A percentile compares a stretch with the other conserved stretches of the same genome.
phyloP scores from a whole-genome alignment of 2,888 invertebrate species.

The Brachypterus glaber region DNA sequence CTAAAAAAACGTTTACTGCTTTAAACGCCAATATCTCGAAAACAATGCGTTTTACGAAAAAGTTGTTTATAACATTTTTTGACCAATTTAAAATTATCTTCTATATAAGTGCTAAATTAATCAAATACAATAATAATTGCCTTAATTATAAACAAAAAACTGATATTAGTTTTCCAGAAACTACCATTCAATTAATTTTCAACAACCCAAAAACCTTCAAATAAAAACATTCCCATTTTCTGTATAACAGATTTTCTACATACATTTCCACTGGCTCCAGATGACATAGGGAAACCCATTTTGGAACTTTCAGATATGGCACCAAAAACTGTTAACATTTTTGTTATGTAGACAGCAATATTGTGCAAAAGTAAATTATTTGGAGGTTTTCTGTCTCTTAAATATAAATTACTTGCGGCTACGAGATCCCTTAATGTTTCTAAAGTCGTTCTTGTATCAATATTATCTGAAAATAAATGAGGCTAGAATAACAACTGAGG shows the following conservation, averaged over 20 bases:
- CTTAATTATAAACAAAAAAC: slow-evolving; percentile 4
- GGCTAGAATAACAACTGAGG: too few species aligned
- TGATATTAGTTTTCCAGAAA: too few species aligned
- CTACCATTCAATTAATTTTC: too few species aligned
- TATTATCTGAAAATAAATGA: slow-evolving; percentile 57
- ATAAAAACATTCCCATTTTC: neutral
- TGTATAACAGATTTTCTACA: too few species aligned
- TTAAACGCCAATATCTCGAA: too few species aligned
- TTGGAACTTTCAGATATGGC: slow-evolving; percentile 55
- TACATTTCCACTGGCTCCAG: slow-evolving; percentile 36
- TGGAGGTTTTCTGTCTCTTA: slow-evolving; percentile 51
- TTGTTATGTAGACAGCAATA: slow-evolving; percentile 77
- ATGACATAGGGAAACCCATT: slow-evolving; percentile 63
- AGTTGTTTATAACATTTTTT: too few species aligned
- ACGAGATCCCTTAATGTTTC: slow-evolving; percentile 80
- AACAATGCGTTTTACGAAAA: too few species aligned
- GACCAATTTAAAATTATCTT: too few species aligned
- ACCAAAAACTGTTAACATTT: slow-evolving; percentile 68
- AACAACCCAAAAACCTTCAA: neutral
- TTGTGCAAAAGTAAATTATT: slow-evolving; percentile 60
- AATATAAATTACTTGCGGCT: slow-evolving; percentile 76
- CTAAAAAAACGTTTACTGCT: too few species aligned
- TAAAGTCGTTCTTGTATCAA: slow-evolving; percentile 84
- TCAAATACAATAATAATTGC: too few species aligned
- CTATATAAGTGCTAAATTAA: too few species aligned